These are phyloP conservation scores for Acrobasis suavella DNA, from an alignment of 2,888 invertebrate species.

Conservation along the genomic window DNA sequence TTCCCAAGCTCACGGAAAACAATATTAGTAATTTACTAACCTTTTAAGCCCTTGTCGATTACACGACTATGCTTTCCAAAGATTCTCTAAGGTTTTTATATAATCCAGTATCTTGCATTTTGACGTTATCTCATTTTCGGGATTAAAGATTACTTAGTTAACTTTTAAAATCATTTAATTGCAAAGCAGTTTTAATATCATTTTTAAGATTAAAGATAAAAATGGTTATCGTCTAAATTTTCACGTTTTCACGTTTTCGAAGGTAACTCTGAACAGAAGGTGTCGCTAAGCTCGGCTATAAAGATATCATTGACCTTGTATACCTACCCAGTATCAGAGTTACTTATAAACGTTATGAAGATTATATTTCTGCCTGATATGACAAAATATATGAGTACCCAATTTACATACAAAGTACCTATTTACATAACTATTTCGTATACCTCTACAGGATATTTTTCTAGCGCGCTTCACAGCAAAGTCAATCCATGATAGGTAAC, in stretches of 20 bases:
- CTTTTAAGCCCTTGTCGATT: slow-evolving; percentile 33
- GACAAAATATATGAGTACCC: neutral
- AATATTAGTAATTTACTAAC: slow-evolving; percentile 33
- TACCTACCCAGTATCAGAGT: slow-evolving; percentile 1
- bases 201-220: neutral
- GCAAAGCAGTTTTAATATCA: neutral
- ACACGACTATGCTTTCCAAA: slow-evolving; percentile 38
- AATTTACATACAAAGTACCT: too few species aligned
- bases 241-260: neutral
- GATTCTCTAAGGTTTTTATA: slow-evolving; percentile 40
- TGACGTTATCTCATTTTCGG: slow-evolving; percentile 1
- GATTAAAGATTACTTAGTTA: neutral
- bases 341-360: neutral
- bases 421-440: too few species aligned
- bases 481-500: too few species aligned
- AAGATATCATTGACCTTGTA: slow-evolving; percentile 7
- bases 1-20: too few species aligned
- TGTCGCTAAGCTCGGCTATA: slow-evolving; percentile 11
- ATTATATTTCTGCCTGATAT: neutral
- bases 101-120: slow-evolving; percentile 10
- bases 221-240: neutral
- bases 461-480: too few species aligned
- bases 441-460: too few species aligned
- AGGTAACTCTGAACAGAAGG: neutral
- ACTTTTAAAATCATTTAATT: neutral